phyloP scores from a whole-genome alignment of 2,888 invertebrate species.

The Darwinula stevensoni region DNA sequence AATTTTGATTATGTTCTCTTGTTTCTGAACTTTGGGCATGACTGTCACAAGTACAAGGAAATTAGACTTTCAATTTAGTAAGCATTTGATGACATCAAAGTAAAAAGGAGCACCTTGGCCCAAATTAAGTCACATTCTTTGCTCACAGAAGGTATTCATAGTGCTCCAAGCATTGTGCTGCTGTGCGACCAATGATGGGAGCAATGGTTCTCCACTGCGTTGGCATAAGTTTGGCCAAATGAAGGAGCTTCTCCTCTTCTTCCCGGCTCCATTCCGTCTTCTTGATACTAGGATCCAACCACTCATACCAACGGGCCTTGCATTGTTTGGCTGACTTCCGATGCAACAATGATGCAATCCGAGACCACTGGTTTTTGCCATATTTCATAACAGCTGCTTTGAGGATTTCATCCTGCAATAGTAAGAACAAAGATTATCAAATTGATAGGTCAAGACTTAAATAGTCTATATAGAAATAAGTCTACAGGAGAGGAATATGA shows the following conservation, averaged over 20 bases:
- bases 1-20: too few species aligned
- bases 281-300: slow-evolving; percentile 97
- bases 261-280: slow-evolving; percentile 99
- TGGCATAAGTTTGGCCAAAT: slow-evolving; percentile 95
- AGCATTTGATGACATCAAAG: too few species aligned
- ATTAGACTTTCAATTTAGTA: too few species aligned
- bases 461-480: not conserved
- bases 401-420: slow-evolving; percentile 84
- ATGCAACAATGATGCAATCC: slow-evolving; percentile 89
- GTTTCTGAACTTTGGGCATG: too few species aligned
- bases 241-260: slow-evolving; percentile 90
- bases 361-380: slow-evolving; percentile 99
- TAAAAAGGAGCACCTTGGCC: too few species aligned
- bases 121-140: too few species aligned
- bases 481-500: slow-evolving; percentile 3
- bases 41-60: too few species aligned
- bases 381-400: slow-evolving; percentile 99
- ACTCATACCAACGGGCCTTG: slow-evolving; percentile 97
- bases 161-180: slow-evolving; percentile 90
- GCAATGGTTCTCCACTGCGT: slow-evolving; percentile 99
- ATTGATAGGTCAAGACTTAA: slow-evolving; percentile 4
- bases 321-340: slow-evolving; percentile 98
- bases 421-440: slow-evolving; percentile 6
- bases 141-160: slow-evolving; percentile 81
- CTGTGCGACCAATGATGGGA: slow-evolving; percentile 92